A percentile compares a stretch with the other conserved stretches of the same genome.
phyloP scores from a whole-genome alignment of 1,140 invertebrate species.

The Apis mellifera region Amel_HAv3.1 CM009944.2:1070501-1071000 shows the following conservation, averaged over 20 bases:
- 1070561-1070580: conserved; percentile 5
- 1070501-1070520: conserved; percentile 27
- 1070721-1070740: conserved; percentile 20
- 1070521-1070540: background rate
- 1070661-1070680: conserved; percentile 19
- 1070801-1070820: background rate
- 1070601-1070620: conserved; percentile 38
- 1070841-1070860: background rate
- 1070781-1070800: conserved; percentile 13
- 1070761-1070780: conserved; percentile 45
- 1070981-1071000: background rate
- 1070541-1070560: background rate
- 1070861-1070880: background rate
- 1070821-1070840: background rate
- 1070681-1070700: conserved; percentile 39
- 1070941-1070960: background rate
- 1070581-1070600: background rate
- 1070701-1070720: conserved; percentile 40
- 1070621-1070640: conserved; percentile 49
- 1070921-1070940: background rate
- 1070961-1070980: background rate
- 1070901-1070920: background rate
- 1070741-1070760: conserved; percentile 49
- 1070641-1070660: conserved; percentile 1
- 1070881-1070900: background rate